Evolutionary conservation across 2,888 invertebrate species (phyloP), one percentile per base, ranked within the genome.

Genomic region (Choreutis nemorana): DNA sequence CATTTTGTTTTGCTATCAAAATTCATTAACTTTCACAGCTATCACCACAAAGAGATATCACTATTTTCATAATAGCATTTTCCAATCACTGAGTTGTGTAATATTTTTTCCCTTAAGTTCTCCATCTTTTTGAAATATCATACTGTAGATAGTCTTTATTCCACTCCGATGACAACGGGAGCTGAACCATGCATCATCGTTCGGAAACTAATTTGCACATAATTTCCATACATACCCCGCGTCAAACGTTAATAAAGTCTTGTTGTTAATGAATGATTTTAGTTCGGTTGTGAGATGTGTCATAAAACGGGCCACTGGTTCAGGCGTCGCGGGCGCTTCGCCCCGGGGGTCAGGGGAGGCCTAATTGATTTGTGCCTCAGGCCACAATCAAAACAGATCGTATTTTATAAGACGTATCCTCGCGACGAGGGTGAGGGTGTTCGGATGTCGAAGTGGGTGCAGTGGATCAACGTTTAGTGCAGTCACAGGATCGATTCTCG

Each of bases 381-480:
- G 80, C 79, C 75, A 78, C 77, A 80, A 78, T 79, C 78, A 80
- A 80, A 80, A 80, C 79, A 79, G 78, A 78, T 79, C 79, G 78
- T 77, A 77, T 75, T 78, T 78, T 78, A 78, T 75, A 78, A 77
- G 78, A 77, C 61, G 65, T 67, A 77, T 72, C 65, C 50, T 57
- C 49, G 39, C 11, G 45, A 41, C 39, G 51, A 61, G 66, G 66
- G 71, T 42, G 71, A 66, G 67, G 68, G 67, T 61, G 58, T 50
- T 44, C 38, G 43, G 42, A 45, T 47, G 32, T 32, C 28, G 35
- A 28, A 23, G 12, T 36, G 28, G 34, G 34, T 23, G 34, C 24
- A 22, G 35, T 33, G 33, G 25, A 13, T 31, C 9, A 16, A 15
- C 29, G 31, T 24, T 12, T 12, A 39, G 34, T 35, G 21, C 30